Evolutionary conservation across 2,797 vertebrate genomes (phyloP), one percentile per base, ranked within the genome.

Genomic region (Capromys pilorides): DNA sequence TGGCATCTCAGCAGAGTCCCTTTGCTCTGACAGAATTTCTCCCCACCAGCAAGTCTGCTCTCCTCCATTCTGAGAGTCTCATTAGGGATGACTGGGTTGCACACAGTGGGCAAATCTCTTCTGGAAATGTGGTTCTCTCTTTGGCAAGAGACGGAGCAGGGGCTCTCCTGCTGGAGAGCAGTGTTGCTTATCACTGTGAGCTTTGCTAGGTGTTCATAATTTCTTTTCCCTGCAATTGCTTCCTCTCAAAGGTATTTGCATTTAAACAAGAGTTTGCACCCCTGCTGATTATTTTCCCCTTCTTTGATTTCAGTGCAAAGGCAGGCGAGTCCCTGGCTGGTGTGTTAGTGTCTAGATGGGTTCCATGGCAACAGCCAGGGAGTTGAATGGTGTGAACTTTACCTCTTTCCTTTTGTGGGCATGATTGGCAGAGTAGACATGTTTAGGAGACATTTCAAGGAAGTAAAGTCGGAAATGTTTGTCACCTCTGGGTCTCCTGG

Each of bases 361-460:
- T 82, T 96, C 97, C 96, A 97, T 97, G 94, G 96, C 97, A 97
- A 97, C 97, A 95, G 95, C 92, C 86, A 39, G 66, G 77, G 86
- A 86, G 86, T 36, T 91, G 95, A 96, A 94, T 87, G 94, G 96
- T 94, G 93, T 87, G 92, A 95, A 93, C 95, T 86, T 96, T 61
- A 85, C 94, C 86, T 93, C 82, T 88, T 90, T 91, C 77, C 78
- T 87, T 97, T 96, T 82, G 28, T 88, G 86, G 84, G 93, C 61
- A 61, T 5, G 10, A 71, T 85, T 95, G 92, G 88, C 93, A 75
- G 89, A 59, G 69, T 51, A 96, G 96, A 59, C 22, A 93, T 84
- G 75, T 84, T 90, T 89, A 91, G 94, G 67, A 95, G 86, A 95
- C 83, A 84, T 88, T 92, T 88, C 54, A 79, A 86, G 88, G 78